phyloP scores from a whole-genome alignment of 2,113 vertebrate genomes.

The Silurus glanis region DNA sequence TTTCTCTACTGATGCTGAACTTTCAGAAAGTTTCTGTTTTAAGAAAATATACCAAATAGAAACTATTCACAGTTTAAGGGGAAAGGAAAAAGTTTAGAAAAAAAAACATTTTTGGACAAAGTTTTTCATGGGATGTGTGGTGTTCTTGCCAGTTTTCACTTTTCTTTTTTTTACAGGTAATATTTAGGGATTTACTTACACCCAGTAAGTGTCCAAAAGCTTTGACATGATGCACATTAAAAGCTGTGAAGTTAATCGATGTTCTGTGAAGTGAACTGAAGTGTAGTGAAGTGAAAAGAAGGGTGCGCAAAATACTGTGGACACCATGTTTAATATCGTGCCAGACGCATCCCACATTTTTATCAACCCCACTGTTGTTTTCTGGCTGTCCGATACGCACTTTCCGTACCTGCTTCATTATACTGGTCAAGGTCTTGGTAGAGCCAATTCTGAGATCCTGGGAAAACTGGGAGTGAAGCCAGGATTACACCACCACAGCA shows the following conservation, averaged over 20 bases:
- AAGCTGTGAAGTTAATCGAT: not conserved
- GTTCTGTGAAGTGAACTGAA: not conserved
- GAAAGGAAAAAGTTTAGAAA: not conserved
- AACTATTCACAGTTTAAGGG: not conserved
- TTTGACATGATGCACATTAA: not conserved
- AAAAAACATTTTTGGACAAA: not conserved
- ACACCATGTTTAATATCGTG: not conserved
- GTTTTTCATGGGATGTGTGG: not conserved
- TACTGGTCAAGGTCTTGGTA: not conserved
- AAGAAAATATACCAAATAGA: not conserved
- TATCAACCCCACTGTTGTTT: not conserved
- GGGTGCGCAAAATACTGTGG: not conserved
- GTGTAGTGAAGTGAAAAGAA: not conserved
- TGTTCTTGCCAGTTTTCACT: not conserved
- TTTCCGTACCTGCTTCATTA: not conserved
- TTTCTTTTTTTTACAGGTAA: not conserved
- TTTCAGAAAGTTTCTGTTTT: not conserved
- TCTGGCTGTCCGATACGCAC: not conserved
- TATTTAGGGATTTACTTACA: not conserved
- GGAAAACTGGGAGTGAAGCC: not conserved
- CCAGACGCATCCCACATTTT: not conserved
- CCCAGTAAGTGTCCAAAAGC: not conserved
- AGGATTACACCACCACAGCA: not conserved
- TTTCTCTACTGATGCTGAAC: not conserved
- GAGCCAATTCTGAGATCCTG: not conserved